Base-by-base conservation (phyloP, 1,140 invertebrate genomes). In the Magallana ariakensis region DNA sequence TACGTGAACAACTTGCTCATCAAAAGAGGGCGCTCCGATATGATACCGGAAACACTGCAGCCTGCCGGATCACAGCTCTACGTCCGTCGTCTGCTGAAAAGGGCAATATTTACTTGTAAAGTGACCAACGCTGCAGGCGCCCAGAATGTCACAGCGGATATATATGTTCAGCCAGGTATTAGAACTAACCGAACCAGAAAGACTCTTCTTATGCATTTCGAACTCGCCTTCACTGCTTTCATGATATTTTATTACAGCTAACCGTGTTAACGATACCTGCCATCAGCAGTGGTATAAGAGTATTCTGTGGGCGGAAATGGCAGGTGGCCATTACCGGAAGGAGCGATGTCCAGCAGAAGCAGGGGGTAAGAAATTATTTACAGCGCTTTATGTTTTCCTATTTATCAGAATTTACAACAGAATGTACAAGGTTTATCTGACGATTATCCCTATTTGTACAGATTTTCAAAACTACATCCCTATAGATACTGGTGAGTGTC, bases 101-200 rank as follows among this genome's bases (percentile, higher is more conserved):
- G 80, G 0, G 83, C 88, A n/a, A 89, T 85, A 57, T 92, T 90
- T 84, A 90, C 87, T 3, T 92, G 91, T 85, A 80, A 75, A 3
- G 89, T 92, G 7, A 88, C 85, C 16, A 92, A 92, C 86, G 84
- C 53, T 60, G 91, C 91, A 0, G 91, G 91, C 13, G n/a, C 87
- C 9, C 60, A 88, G 8, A 85, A 81, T 22, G 82, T 90, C 15
- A 89, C 89, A 13, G 86, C 88, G 55, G 62, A 85, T 75, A 86
- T 92, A 15, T 90, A 85, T 62, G 86, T 92, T 8, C 86, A 89
- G 22, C 54, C 87, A 86, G 88, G 90, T 91, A 83, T 10, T n/a
- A 0, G 10, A 46, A 46, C 33, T 46, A 46, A 4, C 2, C 33
- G 33, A 46, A 46, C 33, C 33, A 46, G 33, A 46, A 46, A 46